Evolutionary conservation across 2,113 vertebrate species (phyloP).

Genomic region (Alosa alosa): DNA sequence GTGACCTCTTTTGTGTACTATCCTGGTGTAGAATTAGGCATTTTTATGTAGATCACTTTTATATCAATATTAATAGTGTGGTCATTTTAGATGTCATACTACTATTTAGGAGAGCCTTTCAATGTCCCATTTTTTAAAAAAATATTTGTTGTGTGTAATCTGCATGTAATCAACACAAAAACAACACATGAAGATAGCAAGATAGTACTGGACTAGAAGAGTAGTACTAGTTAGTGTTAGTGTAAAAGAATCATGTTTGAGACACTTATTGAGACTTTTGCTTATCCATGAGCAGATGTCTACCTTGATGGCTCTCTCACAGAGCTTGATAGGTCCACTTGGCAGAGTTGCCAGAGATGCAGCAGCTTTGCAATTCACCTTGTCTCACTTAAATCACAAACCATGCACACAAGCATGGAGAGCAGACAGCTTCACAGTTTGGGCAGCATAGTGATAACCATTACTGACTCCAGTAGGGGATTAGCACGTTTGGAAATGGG

Average conservation of each 20-base stretch:
- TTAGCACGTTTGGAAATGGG: not conserved
- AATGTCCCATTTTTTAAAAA: not conserved
- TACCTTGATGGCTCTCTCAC: not conserved
- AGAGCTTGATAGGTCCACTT: not conserved
- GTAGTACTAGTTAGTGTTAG: not conserved
- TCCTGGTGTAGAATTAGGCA: not conserved
- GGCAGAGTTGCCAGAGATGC: conserved; percentile 8
- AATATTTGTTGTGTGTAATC: not conserved
- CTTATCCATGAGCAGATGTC: not conserved
- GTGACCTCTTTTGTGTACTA: not conserved
- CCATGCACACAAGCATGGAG: not conserved
- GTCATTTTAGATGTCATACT: not conserved
- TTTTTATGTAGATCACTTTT: not conserved
- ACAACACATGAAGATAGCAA: not conserved
- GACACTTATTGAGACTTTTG: not conserved
- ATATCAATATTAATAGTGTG: not conserved
- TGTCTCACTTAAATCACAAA: not conserved
- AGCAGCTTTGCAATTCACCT: conserved; percentile 17
- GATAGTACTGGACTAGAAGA: not conserved
- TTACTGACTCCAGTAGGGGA: not conserved
- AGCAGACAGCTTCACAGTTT: not conserved
- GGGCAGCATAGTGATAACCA: not conserved
- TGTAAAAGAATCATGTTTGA: not conserved
- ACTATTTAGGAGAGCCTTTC: not conserved
- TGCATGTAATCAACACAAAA: not conserved